Evolutionary conservation across 2,113 vertebrate species (phyloP).

Genomic region (Helogale parvula): DNA sequence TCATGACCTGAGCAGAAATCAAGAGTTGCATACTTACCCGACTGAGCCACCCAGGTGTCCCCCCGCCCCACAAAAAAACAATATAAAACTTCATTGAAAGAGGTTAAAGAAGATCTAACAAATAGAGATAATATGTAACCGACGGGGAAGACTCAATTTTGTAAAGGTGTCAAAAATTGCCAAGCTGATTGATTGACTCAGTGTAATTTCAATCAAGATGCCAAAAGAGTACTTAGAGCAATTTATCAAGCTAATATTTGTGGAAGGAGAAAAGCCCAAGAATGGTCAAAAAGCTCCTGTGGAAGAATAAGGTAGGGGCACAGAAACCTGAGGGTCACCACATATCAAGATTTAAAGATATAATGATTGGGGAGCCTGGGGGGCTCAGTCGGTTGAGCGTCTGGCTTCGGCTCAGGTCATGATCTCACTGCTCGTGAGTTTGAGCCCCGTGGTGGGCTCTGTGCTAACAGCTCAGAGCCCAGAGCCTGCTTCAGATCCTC

Average conservation of each 20-base stretch:
- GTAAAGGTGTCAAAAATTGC: background rate
- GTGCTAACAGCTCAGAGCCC: too few relatives aligned
- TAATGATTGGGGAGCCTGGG: background rate
- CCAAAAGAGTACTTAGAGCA: background rate
- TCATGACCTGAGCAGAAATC: too few relatives aligned
- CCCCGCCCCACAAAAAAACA: background rate
- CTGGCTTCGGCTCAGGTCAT: too few relatives aligned
- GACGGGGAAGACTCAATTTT: background rate
- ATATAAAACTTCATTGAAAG: background rate
- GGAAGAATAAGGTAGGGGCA: background rate
- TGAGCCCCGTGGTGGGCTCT: too few relatives aligned
- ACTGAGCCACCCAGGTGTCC: accelerated
- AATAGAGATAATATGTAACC: background rate
- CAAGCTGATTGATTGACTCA: background rate
- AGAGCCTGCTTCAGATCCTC: too few relatives aligned
- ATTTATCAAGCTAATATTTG: background rate
- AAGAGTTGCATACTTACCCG: too few relatives aligned
- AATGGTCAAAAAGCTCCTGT: background rate
- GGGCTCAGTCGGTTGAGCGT: too few relatives aligned
- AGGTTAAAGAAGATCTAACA: background rate
- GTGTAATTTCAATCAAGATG: background rate
- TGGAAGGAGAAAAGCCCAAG: background rate
- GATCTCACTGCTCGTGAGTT: too few relatives aligned
- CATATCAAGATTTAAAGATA: background rate
- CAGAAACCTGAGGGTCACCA: too few relatives aligned